These are phyloP conservation scores for Rhadinocentrus ornatus DNA, from an alignment of 2,797 vertebrate genomes.

Conservation along the genomic window DNA sequence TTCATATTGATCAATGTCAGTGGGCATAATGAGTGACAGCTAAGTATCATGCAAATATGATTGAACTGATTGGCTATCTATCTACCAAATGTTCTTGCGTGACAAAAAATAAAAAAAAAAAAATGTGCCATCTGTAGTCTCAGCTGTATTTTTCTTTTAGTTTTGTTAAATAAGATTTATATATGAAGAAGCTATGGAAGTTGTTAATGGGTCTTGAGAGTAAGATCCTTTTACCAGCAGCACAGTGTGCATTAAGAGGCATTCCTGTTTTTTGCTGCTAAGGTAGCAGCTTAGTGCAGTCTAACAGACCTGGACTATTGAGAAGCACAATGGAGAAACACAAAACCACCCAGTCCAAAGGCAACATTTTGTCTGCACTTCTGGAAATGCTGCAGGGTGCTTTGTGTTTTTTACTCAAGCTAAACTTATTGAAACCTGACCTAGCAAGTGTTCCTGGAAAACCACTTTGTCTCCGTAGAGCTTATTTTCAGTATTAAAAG, in stretches of 20 bases:
- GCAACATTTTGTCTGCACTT: conserved; percentile 52
- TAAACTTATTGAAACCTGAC: conserved; percentile 25
- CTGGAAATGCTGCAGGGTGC: conserved; percentile 43
- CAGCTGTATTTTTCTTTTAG: not conserved
- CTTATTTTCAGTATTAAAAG: conserved; percentile 9
- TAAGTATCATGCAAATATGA: conserved; percentile 22
- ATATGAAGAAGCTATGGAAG: conserved; percentile 17
- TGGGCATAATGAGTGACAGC: conserved; percentile 4
- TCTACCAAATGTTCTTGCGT: too few species aligned
- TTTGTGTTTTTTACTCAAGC: conserved; percentile 40
- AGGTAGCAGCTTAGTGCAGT: conserved; percentile 21
- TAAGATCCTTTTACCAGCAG: conserved; percentile 39
- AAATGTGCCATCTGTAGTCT: too few species aligned
- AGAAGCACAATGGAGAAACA: conserved; percentile 49
- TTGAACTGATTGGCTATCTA: conserved; percentile 3
- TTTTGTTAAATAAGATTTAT: conserved; percentile 28
- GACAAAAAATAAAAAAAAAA: too few species aligned
- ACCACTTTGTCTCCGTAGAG: conserved; percentile 7
- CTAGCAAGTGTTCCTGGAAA: conserved; percentile 34
- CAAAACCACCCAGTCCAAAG: conserved; percentile 33
- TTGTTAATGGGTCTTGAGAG: conserved; percentile 41
- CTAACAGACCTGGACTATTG: conserved; percentile 26
- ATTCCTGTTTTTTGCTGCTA: conserved; percentile 25
- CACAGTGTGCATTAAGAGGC: conserved; percentile 16
- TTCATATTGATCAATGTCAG: conserved; percentile 4